Conservation (phyloP, 2,797 vertebrate genomes). For the Clangula hyemalis region DNA sequence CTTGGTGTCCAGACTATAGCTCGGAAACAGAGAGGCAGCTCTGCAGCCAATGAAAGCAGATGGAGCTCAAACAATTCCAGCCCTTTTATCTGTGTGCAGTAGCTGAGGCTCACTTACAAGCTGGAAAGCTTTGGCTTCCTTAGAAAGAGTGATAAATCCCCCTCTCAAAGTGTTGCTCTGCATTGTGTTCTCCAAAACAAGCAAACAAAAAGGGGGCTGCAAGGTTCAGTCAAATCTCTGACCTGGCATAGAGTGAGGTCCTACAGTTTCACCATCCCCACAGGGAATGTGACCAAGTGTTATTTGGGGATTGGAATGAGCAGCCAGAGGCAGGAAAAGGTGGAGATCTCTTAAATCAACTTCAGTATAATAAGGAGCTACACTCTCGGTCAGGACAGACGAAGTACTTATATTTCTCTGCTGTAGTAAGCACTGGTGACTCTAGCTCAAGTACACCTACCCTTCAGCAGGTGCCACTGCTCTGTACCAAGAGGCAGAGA, state of each 20-base stretch:
- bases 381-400: background rate
- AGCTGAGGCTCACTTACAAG: background rate
- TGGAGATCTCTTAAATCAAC: background rate
- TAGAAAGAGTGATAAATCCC: background rate
- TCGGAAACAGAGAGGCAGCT: background rate
- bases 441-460: background rate
- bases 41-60: background rate
- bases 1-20: background rate
- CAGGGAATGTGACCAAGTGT: background rate
- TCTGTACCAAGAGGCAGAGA: rapidly evolving
- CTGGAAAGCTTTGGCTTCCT: background rate
- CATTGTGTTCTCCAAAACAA: background rate
- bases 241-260: rapidly evolving
- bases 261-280: rapidly evolving
- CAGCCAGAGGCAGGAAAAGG: background rate
- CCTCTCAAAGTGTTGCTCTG: background rate
- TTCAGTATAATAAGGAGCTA: background rate
- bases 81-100: background rate
- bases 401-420: background rate
- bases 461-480: background rate
- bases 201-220: background rate
- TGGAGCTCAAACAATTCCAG: background rate
- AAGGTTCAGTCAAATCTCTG: background rate
- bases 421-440: background rate
- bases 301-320: background rate